Evolutionary conservation across 2,113 vertebrate species (phyloP).

Genomic region (Nothocercus nigrocapillus): DNA sequence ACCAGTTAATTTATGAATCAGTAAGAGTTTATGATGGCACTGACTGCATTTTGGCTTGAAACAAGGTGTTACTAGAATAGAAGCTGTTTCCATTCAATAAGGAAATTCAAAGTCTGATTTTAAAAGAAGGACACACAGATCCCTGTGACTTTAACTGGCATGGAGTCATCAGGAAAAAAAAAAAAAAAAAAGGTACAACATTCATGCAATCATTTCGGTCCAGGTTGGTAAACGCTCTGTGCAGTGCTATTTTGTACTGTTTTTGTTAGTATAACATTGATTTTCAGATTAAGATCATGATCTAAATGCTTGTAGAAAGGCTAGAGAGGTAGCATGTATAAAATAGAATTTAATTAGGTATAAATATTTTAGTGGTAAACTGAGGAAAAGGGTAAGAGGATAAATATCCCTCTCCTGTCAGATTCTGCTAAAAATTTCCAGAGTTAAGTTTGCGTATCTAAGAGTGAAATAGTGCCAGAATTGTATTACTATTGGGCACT

Average conservation of each 20-base stretch:
- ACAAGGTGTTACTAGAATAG: background rate
- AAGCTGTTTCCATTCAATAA: background rate
- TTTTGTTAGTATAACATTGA: background rate
- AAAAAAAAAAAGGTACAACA: background rate
- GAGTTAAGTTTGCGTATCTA: background rate
- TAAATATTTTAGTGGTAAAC: background rate
- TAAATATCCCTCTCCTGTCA: background rate
- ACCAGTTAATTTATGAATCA: background rate
- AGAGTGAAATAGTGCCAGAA: background rate
- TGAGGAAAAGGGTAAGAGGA: background rate
- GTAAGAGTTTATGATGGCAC: background rate
- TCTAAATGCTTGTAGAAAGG: background rate
- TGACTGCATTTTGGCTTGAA: background rate
- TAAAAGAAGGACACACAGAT: background rate
- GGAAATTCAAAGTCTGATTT: background rate
- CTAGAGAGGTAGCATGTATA: background rate
- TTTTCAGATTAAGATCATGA: background rate
- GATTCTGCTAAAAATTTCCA: background rate
- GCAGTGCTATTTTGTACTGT: background rate
- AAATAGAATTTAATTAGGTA: background rate
- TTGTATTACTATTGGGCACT: background rate
- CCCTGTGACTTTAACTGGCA: background rate
- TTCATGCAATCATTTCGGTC: background rate
- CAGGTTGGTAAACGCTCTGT: background rate
- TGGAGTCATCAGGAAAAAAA: background rate